phyloP scores from a whole-genome alignment of 2,113 vertebrate genomes.

The Clarias gariepinus region DNA sequence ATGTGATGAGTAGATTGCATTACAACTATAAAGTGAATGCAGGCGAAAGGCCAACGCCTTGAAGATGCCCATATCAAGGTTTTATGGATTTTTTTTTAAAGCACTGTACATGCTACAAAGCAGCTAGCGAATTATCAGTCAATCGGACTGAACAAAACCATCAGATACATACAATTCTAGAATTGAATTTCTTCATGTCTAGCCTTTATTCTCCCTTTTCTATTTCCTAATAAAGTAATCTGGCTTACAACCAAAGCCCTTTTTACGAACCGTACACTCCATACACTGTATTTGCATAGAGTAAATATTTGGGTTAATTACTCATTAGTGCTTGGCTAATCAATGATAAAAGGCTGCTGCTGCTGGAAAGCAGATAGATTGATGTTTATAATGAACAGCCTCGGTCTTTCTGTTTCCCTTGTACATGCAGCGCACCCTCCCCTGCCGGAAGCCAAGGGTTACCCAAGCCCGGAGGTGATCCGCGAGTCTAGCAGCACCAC shows the following conservation, averaged over 20 bases:
- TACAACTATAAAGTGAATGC: conserved; percentile 18
- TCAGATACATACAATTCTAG: conserved; percentile 22
- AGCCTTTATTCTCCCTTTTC: not conserved
- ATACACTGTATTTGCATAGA: not conserved
- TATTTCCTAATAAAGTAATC: not conserved
- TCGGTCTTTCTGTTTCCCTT: conserved; percentile 24
- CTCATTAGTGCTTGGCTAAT: conserved; percentile 13
- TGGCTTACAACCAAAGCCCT: not conserved
- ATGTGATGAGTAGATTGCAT: conserved; percentile 37
- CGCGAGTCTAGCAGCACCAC: conserved; percentile 97
- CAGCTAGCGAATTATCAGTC: conserved; percentile 22
- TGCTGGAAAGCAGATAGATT: not conserved
- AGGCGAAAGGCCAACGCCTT: conserved; percentile 2
- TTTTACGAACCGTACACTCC: not conserved
- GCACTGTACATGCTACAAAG: conserved; percentile 15
- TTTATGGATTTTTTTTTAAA: conserved; percentile 30
- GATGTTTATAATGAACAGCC: conserved; percentile 26
- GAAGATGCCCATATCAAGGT: conserved; percentile 19
- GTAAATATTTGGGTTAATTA: conserved; percentile 22
- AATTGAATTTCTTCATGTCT: conserved; percentile 26
- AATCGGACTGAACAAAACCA: conserved; percentile 3
- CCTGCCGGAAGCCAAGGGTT: conserved; percentile 85
- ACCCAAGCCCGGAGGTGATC: conserved; percentile 88
- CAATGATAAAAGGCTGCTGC: conserved; percentile 11
- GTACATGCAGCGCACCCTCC: conserved; percentile 85